Percentiles rank a stretch among this genome's conserved stretches.
Conservation (phyloP, 1,140 invertebrate genomes). For the Antheraea pernyi region DNA sequence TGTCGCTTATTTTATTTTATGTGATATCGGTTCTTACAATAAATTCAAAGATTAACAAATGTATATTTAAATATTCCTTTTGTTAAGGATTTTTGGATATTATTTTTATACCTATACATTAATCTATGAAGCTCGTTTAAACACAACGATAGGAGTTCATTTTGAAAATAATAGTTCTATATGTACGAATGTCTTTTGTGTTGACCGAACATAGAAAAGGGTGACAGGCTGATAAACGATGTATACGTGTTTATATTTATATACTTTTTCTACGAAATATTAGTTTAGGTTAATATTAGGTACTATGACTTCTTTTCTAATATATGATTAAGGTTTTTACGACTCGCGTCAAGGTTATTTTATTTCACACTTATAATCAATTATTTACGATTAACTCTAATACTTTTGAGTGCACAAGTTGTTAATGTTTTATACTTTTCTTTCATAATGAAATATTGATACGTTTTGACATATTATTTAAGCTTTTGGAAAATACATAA, state of each 20-base stretch:
- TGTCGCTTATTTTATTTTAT: too few relatives aligned
- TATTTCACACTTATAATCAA: not conserved
- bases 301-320: not conserved
- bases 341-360: not conserved
- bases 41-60: too few relatives aligned
- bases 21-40: too few relatives aligned
- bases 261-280: not conserved
- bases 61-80: too few relatives aligned
- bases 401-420: too few relatives aligned
- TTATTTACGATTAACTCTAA: too few relatives aligned
- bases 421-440: too few relatives aligned
- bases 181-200: not conserved
- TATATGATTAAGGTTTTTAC: not conserved
- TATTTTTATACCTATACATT: not conserved
- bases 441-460: too few relatives aligned
- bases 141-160: not conserved
- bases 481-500: too few relatives aligned
- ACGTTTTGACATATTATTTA: too few relatives aligned
- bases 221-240: not conserved
- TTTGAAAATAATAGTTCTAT: not conserved
- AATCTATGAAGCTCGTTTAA: not conserved
- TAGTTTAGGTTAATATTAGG: too few relatives aligned
- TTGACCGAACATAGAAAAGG: not conserved
- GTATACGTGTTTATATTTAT: conserved; percentile 1
- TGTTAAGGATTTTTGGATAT: too few relatives aligned